A percentile compares a stretch with the other conserved stretches of the same genome.
Conservation (phyloP, 2,888 invertebrate species). For the Papilio protenor region DNA sequence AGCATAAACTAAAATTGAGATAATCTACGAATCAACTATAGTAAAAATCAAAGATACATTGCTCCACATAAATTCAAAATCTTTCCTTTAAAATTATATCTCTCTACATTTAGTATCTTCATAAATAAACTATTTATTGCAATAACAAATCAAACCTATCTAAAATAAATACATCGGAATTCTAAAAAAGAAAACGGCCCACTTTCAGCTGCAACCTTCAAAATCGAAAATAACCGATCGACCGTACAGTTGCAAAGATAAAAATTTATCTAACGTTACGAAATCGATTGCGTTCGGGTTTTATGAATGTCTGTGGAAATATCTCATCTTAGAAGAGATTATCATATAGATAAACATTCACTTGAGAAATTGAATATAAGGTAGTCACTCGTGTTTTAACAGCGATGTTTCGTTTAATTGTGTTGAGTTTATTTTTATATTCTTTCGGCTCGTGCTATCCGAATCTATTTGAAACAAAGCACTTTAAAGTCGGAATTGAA, state of each 20-base stretch:
- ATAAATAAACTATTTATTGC: constrained; percentile 3
- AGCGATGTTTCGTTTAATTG: constrained; percentile 35
- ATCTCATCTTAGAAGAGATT: constrained; percentile 31
- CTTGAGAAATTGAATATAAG: constrained; percentile 11
- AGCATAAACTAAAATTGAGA: too few species aligned
- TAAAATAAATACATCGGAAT: constrained; percentile 25
- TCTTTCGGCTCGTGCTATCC: constrained; percentile 55
- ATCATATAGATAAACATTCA: constrained; percentile 18
- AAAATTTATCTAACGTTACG: constrained; percentile 36
- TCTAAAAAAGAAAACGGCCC: constrained; percentile 34
- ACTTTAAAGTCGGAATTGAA: constrained; percentile 74
- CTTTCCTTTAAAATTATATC: background rate
- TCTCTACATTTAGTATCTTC: background rate
- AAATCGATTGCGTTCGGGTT: constrained; percentile 21
- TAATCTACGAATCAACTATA: too few species aligned
- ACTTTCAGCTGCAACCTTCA: constrained; percentile 39
- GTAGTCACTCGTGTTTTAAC: constrained; percentile 19
- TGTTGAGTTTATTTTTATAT: constrained; percentile 53
- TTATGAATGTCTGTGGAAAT: constrained; percentile 9
- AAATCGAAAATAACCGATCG: constrained; percentile 32
- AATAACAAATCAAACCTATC: constrained; percentile 29
- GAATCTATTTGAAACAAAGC: constrained; percentile 60
- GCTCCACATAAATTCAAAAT: background rate
- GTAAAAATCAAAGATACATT: too few species aligned
- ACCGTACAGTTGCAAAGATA: constrained; percentile 53